A percentile compares a stretch with the other conserved stretches of the same genome.
phyloP scores from a whole-genome alignment of 2,113 vertebrate genomes.

The Mohoua ochrocephala region DNA sequence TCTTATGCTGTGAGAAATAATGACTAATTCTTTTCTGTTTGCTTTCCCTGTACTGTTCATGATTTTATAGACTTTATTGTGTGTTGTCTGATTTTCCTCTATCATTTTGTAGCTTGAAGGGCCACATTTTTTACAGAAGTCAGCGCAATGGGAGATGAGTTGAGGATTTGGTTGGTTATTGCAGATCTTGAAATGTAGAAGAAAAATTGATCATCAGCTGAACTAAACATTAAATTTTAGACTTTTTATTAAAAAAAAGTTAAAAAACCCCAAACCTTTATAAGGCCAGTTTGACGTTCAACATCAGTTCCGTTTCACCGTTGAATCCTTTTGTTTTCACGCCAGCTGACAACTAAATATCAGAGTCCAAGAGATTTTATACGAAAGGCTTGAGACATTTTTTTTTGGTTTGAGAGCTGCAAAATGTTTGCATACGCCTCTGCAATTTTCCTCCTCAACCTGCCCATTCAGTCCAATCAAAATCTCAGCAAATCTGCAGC shows the following conservation, averaged over 20 bases:
- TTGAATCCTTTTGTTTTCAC: not conserved
- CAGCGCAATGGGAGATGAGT: slow-evolving; percentile 5
- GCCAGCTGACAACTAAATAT: not conserved
- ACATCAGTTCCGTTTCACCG: not conserved
- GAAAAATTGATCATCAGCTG: not conserved
- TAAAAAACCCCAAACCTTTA: not conserved
- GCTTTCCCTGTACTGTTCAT: slow-evolving; percentile 15
- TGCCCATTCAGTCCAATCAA: not conserved
- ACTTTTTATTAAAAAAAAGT: not conserved
- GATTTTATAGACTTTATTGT: slow-evolving; percentile 32
- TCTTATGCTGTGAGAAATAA: slow-evolving; percentile 18
- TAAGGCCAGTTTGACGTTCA: not conserved
- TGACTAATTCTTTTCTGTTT: slow-evolving; percentile 27
- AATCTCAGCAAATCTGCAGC: not conserved
- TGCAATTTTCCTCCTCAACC: not conserved
- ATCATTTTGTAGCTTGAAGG: slow-evolving; percentile 36
- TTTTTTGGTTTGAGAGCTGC: not conserved
- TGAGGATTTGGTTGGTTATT: slow-evolving; percentile 23
- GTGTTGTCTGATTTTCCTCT: slow-evolving; percentile 33
- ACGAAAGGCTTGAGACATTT: not conserved
- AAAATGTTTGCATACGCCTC: not conserved
- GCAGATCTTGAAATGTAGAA: not conserved
- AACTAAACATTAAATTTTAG: not conserved
- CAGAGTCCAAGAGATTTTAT: not conserved
- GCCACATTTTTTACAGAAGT: slow-evolving; percentile 4